Conservation (phyloP, 2,888 invertebrate species). For the Papilio elwesi region DNA sequence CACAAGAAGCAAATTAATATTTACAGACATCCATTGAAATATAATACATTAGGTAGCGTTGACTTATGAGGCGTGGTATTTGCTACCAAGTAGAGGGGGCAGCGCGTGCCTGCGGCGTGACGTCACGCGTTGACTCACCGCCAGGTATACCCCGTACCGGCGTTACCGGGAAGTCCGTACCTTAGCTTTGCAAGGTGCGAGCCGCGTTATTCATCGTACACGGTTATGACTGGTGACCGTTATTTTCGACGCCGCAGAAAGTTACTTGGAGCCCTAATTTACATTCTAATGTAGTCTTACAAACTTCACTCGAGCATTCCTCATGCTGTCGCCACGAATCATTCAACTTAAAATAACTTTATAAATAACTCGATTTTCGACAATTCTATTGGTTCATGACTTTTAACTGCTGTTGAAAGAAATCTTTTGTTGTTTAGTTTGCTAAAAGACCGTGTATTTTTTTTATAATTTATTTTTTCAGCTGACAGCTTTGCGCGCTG, state of each 20-base stretch:
- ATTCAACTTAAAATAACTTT: no score
- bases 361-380: no score
- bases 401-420: no score
- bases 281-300: no score
- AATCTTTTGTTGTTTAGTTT: neutral
- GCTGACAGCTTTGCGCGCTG: neutral
- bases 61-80: neutral
- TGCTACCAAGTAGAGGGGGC: neutral
- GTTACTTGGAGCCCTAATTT: no score
- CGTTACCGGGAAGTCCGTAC: neutral
- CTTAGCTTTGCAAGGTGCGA: neutral
- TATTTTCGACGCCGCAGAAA: neutral
- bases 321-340: no score
- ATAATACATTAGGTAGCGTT: neutral
- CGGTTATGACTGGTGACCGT: neutral
- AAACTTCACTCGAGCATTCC: no score
- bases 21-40: neutral
- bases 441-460: neutral
- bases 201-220: slow-evolving; percentile 1
- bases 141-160: neutral
- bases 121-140: slow-evolving; percentile 13
- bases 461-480: neutral
- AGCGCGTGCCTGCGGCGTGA: neutral
- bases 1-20: neutral
- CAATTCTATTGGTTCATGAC: no score